These are phyloP conservation scores for Apeltes quadracus DNA, from an alignment of 2,113 vertebrate genomes.

Conservation along the genomic window DNA sequence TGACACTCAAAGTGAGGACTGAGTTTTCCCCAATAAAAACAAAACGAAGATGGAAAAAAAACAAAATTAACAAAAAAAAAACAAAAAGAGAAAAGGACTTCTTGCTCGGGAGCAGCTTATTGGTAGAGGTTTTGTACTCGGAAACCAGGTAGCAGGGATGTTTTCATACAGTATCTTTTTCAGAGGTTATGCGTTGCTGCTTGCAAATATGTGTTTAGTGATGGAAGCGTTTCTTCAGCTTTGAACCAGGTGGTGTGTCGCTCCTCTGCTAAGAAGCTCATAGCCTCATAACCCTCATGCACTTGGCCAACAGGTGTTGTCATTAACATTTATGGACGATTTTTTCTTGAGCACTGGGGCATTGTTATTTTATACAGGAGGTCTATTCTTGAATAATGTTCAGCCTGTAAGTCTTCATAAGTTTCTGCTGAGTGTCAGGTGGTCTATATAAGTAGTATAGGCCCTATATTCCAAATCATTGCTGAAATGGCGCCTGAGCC, in stretches of 20 bases:
- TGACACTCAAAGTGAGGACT: slow-evolving; percentile 98
- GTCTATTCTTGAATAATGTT: slow-evolving; percentile 73
- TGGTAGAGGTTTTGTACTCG: slow-evolving; percentile 99
- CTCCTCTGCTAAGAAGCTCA: slow-evolving; percentile 40
- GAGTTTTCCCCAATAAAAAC: slow-evolving; percentile 99
- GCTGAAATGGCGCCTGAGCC: slow-evolving; percentile 50
- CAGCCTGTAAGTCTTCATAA: slow-evolving; percentile 73
- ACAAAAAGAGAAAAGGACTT: slow-evolving; percentile 91
- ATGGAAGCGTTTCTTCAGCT: slow-evolving; percentile 90
- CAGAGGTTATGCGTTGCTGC: slow-evolving; percentile 99
- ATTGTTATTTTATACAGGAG: slow-evolving; percentile 74
- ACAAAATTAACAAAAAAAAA: slow-evolving; percentile 73
- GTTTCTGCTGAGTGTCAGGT: slow-evolving; percentile 58
- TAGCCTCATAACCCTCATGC: slow-evolving; percentile 20
- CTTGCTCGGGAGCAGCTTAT: slow-evolving; percentile 99
- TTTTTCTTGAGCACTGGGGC: slow-evolving; percentile 68
- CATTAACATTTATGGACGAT: slow-evolving; percentile 64
- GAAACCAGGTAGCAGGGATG: slow-evolving; percentile 99
- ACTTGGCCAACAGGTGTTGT: slow-evolving; percentile 45
- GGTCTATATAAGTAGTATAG: no score
- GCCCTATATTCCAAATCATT: slow-evolving; percentile 47
- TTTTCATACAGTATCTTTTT: slow-evolving; percentile 98
- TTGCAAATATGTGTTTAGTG: slow-evolving; percentile 99
- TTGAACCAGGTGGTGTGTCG: slow-evolving; percentile 58
- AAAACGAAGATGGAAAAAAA: slow-evolving; percentile 78